These are phyloP conservation scores for Mesoclemmys tuberculata DNA, from an alignment of 2,113 vertebrate genomes.

Conservation along the genomic window DNA sequence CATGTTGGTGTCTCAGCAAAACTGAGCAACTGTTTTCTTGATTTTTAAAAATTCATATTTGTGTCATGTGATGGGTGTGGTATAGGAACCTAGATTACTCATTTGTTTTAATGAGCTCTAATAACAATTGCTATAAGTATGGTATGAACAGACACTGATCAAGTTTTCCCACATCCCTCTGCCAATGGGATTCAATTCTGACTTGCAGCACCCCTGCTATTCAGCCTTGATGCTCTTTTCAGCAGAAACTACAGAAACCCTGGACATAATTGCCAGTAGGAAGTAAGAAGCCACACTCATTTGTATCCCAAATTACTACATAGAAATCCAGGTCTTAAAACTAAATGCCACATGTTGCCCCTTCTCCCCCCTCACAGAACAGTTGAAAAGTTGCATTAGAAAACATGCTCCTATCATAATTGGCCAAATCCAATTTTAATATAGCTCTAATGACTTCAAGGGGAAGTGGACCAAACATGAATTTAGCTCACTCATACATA, in stretches of 20 bases:
- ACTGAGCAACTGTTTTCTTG: neutral
- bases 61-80: neutral
- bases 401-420: neutral
- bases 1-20: neutral
- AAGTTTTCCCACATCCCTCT: neutral
- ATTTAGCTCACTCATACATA: neutral
- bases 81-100: slow-evolving; percentile 37
- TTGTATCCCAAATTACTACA: neutral
- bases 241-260: neutral
- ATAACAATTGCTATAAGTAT: slow-evolving; percentile 48
- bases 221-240: neutral
- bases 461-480: neutral
- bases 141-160: neutral
- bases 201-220: neutral
- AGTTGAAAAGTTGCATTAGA: neutral
- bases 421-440: neutral
- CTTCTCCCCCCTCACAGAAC: neutral
- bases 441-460: neutral
- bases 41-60: neutral
- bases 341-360: neutral
- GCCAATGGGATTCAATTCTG: neutral
- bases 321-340: neutral
- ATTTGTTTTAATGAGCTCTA: slow-evolving; percentile 3
- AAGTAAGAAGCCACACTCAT: neutral
- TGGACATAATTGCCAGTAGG: neutral